Percentiles rank a stretch among this genome's conserved stretches.
These are phyloP conservation scores for Gasteruption jaculator DNA, from an alignment of 2,888 invertebrate species.

Conservation along the genomic window DNA sequence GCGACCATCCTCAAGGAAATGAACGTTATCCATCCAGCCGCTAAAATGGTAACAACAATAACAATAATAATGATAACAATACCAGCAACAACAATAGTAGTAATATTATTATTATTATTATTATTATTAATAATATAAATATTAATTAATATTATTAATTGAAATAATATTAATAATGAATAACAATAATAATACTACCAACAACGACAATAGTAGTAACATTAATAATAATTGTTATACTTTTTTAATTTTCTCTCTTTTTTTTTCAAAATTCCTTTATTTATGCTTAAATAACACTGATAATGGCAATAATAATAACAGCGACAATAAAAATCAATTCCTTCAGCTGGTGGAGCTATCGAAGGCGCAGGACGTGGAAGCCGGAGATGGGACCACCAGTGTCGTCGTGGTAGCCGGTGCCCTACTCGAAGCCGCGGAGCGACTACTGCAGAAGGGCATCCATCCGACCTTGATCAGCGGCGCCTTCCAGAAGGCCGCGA, in stretches of 20 bases:
- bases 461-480: conserved; percentile 98
- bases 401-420: conserved; percentile 98
- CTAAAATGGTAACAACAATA: conserved; percentile 79
- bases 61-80: conserved; percentile 1
- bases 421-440: conserved; percentile 89
- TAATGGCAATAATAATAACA: no score
- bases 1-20: conserved; percentile 99
- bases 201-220: no score
- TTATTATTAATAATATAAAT: not conserved
- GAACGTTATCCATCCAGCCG: conserved; percentile 97
- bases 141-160: conserved; percentile 1
- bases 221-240: conserved; percentile 6
- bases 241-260: conserved; percentile 8
- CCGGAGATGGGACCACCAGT: conserved; percentile 98
- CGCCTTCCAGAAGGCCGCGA: conserved; percentile 85
- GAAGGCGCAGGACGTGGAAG: conserved; percentile 97
- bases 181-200: not conserved
- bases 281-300: conserved; percentile 4
- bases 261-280: not conserved
- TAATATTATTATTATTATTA: not conserved
- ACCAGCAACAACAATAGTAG: no score
- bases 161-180: conserved; percentile 75
- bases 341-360: conserved; percentile 92
- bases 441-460: conserved; percentile 87
- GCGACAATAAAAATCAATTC: no score